Base-by-base conservation (phyloP, 1,140 invertebrate genomes). In the Dendroctonus ponderosae region DNA sequence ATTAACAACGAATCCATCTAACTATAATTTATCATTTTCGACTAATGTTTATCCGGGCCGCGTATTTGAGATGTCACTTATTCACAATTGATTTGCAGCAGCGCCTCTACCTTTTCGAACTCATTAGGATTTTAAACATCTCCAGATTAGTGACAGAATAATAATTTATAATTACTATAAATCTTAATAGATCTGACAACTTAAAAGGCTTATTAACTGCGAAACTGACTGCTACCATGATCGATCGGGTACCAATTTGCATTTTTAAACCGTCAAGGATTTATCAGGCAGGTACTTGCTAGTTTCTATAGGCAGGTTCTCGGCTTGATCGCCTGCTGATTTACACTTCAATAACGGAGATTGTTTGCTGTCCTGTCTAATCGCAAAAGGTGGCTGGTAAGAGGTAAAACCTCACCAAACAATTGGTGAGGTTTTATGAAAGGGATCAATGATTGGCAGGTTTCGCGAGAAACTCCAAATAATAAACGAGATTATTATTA, bases 91-190 rank as follows among this genome's bases (percentile, higher is more conserved):
- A 59, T 59, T 59, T 59, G 57, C 42, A 46, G 57, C 57, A 11
- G 4, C 53, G 11, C 39, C 53, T 41, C 41, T 41, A 38, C 26
- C 26, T 26, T 26, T 26, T 3, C 11, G n/a, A 56, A 56, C 11
- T 43, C 57, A 59, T 59, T 46, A 46, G 37, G 41, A 46, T 59
- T 46, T 46, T 7, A 46, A 59, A 26, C 43, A 15, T 59, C 57
- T 49, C 57, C 44, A 61, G 59, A 61, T 61, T 61, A 61, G 37
- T 58, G 59, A 50, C 37, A 50, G 46, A 61, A 50, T 50, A 62
- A 62, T 62, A 62, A 62, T 62, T 62, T 62, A 62, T 62, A 62
- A 62, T 62, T 52, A 62, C 50, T 41, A 52, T 62, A 62, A 62
- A 62, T 62, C 60, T 62, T 62, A 62, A 62, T 51, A 51, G 60